Evolutionary conservation across 2,113 vertebrate genomes (phyloP), one percentile per base, ranked within the genome.

Genomic region (Willisornis vidua): DNA sequence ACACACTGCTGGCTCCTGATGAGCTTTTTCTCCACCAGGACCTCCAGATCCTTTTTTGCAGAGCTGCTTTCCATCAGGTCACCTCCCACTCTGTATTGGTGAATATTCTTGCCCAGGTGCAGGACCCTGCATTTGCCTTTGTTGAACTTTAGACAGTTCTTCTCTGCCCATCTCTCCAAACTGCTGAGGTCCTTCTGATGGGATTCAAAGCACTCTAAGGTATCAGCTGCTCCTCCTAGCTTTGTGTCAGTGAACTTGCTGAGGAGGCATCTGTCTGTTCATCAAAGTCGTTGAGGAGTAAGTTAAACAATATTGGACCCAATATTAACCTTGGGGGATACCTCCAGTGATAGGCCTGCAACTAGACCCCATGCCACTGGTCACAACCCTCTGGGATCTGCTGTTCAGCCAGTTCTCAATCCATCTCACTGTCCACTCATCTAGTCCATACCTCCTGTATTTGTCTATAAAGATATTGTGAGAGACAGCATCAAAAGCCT

Each of bases 31-130:
- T 37, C 35, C 18, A 33, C 7, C 3, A 10, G 52, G 26, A 66
- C 12, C 1, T 2, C 20, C 43, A 58, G 20, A 7, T 1, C 11
- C 43, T 43, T 46, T n/a, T 46, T 15, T 2, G 4, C 14, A 33
- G 45, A 37, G 3, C 3, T 26, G 35, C 24, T 37, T 26, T 39
- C 16, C 59, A 39, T 25, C 24, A 62, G 59, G 59, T 39, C 10
- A 28, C 16, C 35, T 26, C 35, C 12, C 18, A 59, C 4, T 19
- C 9, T 74, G 26, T n/a, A 3, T 3, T 23, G 19, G 10, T 46
- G 28, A 23, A 9, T 8, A 8, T 54, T 13, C 10, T n/a, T 61
- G 13, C 16, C 24, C n/a, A 22, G 0, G 7, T 17, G 6, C 28
- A 67, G 23, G 33, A 52, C 6, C 19, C 33, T 46, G 8, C 10